Conservation (phyloP, 1,140 invertebrate species). For the Sipha flava region DNA sequence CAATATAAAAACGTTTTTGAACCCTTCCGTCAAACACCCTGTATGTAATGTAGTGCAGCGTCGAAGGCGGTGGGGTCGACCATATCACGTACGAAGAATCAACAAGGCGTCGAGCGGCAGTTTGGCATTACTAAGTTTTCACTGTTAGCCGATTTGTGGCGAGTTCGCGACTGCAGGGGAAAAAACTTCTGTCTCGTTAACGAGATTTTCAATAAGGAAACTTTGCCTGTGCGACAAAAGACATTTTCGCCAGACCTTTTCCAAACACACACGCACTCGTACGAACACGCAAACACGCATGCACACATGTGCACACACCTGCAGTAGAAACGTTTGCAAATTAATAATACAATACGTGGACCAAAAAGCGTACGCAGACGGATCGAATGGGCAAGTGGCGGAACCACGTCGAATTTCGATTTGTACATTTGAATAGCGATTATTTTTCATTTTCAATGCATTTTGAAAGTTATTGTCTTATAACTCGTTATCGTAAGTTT, state of each 20-base stretch:
- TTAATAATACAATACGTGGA: background rate
- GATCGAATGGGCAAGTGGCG: background rate
- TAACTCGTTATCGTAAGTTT: too few species aligned
- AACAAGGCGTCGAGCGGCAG: background rate
- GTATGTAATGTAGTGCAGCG: too few species aligned
- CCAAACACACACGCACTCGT: background rate
- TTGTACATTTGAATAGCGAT: background rate
- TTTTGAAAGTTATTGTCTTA: background rate
- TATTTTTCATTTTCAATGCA: background rate
- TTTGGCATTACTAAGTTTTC: background rate
- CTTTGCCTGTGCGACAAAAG: constrained; percentile 4
- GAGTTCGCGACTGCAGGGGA: background rate
- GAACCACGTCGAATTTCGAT: background rate
- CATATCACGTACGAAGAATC: background rate
- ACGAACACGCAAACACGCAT: background rate
- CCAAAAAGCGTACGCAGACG: background rate
- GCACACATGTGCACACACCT: background rate
- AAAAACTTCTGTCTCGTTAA: constrained; percentile 24
- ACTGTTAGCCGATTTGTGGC: background rate
- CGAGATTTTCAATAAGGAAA: constrained; percentile 28
- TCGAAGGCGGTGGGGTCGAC: background rate
- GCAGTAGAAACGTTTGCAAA: background rate
- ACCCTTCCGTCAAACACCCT: too few species aligned
- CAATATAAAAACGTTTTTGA: too few species aligned
- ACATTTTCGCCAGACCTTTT: background rate